A percentile compares a stretch with the other conserved stretches of the same genome.
Evolutionary conservation across 2,113 vertebrate species (phyloP).

Genomic region (Anas platyrhynchos): DNA sequence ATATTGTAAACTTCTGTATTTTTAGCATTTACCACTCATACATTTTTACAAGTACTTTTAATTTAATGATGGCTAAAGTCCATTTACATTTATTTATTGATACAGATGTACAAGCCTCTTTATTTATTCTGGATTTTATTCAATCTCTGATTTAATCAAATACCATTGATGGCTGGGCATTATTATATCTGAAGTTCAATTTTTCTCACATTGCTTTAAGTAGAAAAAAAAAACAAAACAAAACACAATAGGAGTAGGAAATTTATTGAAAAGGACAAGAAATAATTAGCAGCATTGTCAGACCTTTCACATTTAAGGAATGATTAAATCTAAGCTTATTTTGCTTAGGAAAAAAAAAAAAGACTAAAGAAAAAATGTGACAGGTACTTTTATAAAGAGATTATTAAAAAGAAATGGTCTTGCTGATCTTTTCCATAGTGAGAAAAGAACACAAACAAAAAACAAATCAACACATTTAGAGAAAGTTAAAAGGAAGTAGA

Average conservation of each 20-base stretch:
- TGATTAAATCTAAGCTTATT: not conserved
- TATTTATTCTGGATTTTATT: constrained; percentile 11
- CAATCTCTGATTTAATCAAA: constrained; percentile 9
- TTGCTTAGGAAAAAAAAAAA: not conserved
- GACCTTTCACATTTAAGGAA: not conserved
- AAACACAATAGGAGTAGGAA: not conserved
- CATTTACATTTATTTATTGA: constrained; percentile 11
- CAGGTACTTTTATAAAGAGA: not conserved
- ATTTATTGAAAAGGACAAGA: not conserved
- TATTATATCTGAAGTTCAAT: not conserved
- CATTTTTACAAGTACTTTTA: not conserved
- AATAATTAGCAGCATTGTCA: not conserved
- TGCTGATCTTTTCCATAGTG: not conserved
- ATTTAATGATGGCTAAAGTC: not conserved
- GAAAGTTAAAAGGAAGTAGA: not conserved
- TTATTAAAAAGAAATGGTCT: not conserved
- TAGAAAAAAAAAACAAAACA: not conserved
- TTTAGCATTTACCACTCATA: not conserved
- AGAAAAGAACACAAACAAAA: not conserved
- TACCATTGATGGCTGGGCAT: not conserved
- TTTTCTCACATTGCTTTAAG: not conserved
- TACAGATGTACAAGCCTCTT: not conserved
- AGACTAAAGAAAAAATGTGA: not conserved
- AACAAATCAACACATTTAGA: not conserved
- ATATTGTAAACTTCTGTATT: not conserved